Conservation (phyloP, 2,113 vertebrate species). For the Sinocyclocheilus anophthalmus region DNA sequence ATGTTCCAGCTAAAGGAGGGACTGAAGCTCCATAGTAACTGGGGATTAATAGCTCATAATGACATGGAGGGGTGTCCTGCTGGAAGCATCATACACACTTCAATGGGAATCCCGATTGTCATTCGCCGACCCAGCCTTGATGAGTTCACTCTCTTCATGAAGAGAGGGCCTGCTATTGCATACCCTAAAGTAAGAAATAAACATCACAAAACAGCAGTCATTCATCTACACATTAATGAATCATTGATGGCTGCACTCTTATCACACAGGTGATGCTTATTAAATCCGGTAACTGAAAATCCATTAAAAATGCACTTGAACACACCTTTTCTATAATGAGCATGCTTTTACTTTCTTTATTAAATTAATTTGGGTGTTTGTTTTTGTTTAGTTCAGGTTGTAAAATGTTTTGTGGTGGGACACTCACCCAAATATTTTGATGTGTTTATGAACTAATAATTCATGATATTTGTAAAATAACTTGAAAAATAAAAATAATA, state of each 20-base stretch:
- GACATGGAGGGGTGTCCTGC: slow-evolving; percentile 75
- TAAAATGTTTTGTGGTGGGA: too few relatives aligned
- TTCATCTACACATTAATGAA: background rate
- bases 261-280: background rate
- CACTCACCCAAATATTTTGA: too few relatives aligned
- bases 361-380: too few relatives aligned
- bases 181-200: slow-evolving; percentile 85
- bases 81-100: slow-evolving; percentile 70
- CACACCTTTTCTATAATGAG: too few relatives aligned
- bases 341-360: too few relatives aligned
- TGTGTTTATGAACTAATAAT: too few relatives aligned
- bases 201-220: background rate
- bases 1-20: slow-evolving; percentile 73
- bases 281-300: too few relatives aligned
- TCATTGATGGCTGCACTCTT: background rate
- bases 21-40: slow-evolving; percentile 65
- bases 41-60: slow-evolving; percentile 73
- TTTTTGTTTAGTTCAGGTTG: too few relatives aligned
- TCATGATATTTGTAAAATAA: too few relatives aligned
- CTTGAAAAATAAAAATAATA: too few relatives aligned
- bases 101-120: slow-evolving; percentile 65
- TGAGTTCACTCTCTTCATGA: slow-evolving; percentile 87
- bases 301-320: too few relatives aligned
- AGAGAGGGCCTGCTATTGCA: slow-evolving; percentile 79
- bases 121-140: slow-evolving; percentile 82